Evolutionary conservation across 2,888 invertebrate genomes (phyloP), one percentile per base, ranked within the genome.

Genomic region (Heliothis peltigera): DNA sequence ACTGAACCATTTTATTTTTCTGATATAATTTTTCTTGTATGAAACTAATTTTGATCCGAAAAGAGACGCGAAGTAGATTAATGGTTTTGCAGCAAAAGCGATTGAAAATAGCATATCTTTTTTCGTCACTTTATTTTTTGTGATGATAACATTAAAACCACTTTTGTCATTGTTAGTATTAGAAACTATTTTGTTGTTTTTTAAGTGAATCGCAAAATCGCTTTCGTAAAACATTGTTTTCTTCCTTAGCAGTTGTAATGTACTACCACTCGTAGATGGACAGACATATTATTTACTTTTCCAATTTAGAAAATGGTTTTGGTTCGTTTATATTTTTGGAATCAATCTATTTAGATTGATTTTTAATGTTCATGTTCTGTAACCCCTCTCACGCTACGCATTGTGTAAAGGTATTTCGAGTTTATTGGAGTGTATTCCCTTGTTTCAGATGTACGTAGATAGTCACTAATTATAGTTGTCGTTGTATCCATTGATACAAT

Each of bases 31-130:
- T 52, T 85, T 83, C 2, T 64, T 54, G 58, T 84, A 89, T 52
- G 70, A 77, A 7, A 90, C 60, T 7, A 85, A 77, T 68, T 86
- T 84, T 66, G 85, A 79, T 8, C 90, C 89, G 49, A 89, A 87
- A 28, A 89, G 10, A 8, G 87, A 81, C 12, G 83, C 70, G 48
- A 87, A 83, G 58, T 84, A 79, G 32, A 82, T 73, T 2, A 91
- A 78, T 7, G 90, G 89, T 64, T 87, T 89, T n/a, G 82, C 72
- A 42, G 90, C 84, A 47, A 84, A 64, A 0, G 76, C 80, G 25
- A 86, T 56, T 3, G 89, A 85, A 51, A 77, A 76, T 19, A 77
- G 55, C 0, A 69, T 62, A 57, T 68, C 8, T 47, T 60, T 61
- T 49, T 70, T 8, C 12, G 35, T 49, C 0, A 17, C 12, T 43